These are phyloP conservation scores for Myocastor coypus DNA, from an alignment of 2,113 vertebrate species.

Conservation along the genomic window DNA sequence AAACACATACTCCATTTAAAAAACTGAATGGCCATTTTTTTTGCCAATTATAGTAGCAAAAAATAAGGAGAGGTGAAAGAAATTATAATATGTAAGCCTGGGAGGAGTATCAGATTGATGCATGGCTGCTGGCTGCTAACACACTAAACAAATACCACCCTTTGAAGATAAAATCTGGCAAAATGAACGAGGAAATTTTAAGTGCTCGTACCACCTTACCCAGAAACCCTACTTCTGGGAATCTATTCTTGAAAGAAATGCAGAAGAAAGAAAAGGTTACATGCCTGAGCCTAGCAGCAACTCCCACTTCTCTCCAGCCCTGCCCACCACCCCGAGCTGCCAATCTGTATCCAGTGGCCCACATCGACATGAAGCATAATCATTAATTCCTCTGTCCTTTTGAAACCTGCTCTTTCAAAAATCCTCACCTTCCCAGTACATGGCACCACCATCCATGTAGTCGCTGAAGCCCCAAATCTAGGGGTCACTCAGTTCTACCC, in stretches of 20 bases:
- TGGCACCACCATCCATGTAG: not conserved
- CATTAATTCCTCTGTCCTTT: not conserved
- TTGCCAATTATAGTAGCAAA: conserved; percentile 59
- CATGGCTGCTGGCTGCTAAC: conserved; percentile 49
- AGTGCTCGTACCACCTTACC: conserved; percentile 46
- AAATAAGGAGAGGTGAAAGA: conserved; percentile 34
- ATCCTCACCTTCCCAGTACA: not conserved
- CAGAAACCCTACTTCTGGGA: conserved; percentile 58
- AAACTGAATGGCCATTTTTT: conserved; percentile 61
- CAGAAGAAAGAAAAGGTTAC: conserved; percentile 47
- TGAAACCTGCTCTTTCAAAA: not conserved
- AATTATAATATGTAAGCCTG: conserved; percentile 60
- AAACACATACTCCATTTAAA: conserved; percentile 39
- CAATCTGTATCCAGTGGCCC: not conserved
- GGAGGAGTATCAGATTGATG: conserved; percentile 43
- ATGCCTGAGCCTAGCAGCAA: conserved; percentile 38
- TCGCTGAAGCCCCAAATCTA: not conserved
- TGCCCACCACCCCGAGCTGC: not conserved
- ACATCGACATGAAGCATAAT: not conserved
- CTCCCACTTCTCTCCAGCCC: not conserved
- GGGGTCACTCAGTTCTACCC: not conserved
- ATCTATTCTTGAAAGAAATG: conserved; percentile 51
- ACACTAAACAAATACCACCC: conserved; percentile 40
- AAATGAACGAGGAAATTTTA: conserved; percentile 47
- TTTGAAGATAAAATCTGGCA: conserved; percentile 69